Evolutionary conservation across 2,113 vertebrate genomes (phyloP).

Genomic region (Ictidomys tridecemlineatus): DNA sequence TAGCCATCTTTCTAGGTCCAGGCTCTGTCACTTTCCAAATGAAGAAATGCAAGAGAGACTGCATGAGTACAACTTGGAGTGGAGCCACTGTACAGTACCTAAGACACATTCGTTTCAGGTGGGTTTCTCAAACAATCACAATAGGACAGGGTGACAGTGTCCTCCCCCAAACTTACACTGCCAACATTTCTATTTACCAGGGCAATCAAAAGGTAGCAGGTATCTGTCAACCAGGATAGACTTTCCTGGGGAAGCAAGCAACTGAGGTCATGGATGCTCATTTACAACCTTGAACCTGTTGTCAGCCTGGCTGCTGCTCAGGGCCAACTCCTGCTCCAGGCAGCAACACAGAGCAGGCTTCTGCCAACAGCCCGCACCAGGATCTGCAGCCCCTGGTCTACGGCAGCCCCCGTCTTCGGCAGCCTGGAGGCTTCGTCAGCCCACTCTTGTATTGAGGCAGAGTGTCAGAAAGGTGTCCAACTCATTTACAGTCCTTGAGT

Average conservation of each 20-base stretch:
- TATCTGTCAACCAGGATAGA: background rate
- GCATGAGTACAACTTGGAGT: too few relatives aligned
- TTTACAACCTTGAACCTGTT: background rate
- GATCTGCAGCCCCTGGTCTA: background rate
- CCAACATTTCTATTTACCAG: background rate
- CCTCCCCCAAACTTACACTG: background rate
- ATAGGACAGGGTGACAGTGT: background rate
- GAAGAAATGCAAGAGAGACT: background rate
- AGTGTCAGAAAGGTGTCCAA: background rate
- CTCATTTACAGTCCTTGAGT: accelerated
- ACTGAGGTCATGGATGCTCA: background rate
- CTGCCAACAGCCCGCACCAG: accelerated
- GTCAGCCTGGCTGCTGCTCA: too few relatives aligned
- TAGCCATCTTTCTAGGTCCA: background rate
- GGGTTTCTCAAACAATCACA: background rate
- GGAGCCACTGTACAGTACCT: too few relatives aligned
- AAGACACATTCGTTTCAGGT: background rate
- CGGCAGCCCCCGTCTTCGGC: background rate
- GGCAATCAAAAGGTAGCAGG: background rate
- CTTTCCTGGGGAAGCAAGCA: background rate
- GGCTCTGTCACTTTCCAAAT: background rate
- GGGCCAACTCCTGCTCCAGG: background rate
- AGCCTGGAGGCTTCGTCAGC: background rate
- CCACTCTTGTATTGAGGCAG: background rate
- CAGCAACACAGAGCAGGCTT: background rate